Percentiles rank a stretch among this genome's conserved stretches.
These are phyloP conservation scores for Phrynocephalus vlangalii DNA, from an alignment of 2,797 vertebrate species.

Conservation along the genomic window DNA sequence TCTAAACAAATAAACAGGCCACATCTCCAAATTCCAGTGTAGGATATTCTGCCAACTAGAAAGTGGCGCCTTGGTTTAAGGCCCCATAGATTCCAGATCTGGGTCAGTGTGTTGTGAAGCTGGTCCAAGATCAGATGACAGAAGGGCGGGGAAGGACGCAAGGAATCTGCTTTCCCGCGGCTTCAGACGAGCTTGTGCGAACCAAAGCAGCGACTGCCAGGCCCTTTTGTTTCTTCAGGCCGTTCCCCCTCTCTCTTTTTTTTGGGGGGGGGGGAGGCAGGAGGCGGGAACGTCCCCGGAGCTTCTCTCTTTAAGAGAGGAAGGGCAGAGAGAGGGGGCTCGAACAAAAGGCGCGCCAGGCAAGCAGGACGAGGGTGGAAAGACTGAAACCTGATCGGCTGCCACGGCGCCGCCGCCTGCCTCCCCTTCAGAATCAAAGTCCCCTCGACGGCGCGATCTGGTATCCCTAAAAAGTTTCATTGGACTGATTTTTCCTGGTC, in stretches of 20 bases:
- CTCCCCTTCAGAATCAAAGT: conserved; percentile 37
- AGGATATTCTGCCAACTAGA: neutral
- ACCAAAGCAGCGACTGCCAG: too few species aligned
- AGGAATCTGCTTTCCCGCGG: neutral
- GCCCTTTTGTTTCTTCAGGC: neutral
- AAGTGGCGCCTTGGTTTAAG: neutral
- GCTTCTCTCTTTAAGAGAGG: neutral
- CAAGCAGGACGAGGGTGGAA: neutral
- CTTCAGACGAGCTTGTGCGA: neutral
- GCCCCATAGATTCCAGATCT: neutral
- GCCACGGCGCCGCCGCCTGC: neutral
- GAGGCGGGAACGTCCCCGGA: neutral
- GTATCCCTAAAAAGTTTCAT: too few species aligned
- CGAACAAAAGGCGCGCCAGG: conserved; percentile 22
- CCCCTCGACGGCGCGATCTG: neutral
- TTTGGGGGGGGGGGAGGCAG: too few species aligned
- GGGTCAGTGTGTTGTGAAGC: neutral
- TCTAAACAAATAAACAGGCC: neutral
- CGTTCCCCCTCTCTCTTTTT: neutral
- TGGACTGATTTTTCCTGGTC: too few species aligned
- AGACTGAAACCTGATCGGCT: conserved; percentile 14
- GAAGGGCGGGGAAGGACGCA: neutral
- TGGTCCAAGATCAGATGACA: neutral
- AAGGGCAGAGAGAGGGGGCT: neutral
- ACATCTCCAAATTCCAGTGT: neutral